Evolutionary conservation across 1,140 invertebrate genomes (phyloP), one percentile per base, ranked within the genome.

Genomic region (Pogonomyrmex barbatus): DNA sequence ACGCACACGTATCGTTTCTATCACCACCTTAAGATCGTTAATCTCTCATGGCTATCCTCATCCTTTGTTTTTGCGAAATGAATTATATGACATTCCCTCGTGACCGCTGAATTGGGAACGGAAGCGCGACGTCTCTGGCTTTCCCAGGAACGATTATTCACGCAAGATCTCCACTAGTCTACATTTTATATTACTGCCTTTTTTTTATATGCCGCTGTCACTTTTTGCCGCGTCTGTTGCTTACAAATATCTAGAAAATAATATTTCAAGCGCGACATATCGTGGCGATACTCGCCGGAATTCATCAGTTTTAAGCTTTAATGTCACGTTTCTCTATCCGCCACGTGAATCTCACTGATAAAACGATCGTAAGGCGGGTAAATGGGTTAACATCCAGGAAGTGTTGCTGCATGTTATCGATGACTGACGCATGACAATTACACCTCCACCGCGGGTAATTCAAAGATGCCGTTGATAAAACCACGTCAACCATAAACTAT

Each of bases 381-480:
- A 92, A 93, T 93, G 87, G 92, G 91, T 92, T 92, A 92, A 87
- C 60, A 84, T 90, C 82, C 88, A 91, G 90, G 91, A 92, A 93
- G 76, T 68, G 71, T 88, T 68, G 91, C 90, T 87, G 87, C 68
- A 45, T 36, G 33, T 24, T 86, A 85, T 75, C 68, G 89, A 91
- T 90, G 90, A 79, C 47, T 30, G 33, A 24, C 30, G 45, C 87
- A 88, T 76, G 87, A 91, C 87, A 87, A 87, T 91, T 85, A 79
- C 81, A 85, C 83, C 56, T 85, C 52, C 63, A 39, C 9, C 52
- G 86, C 79, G 73, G 83, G 84, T 90, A 87, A 88, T 65, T 85
- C 65, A 33, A 82, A 86, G 83, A 90, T 88, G 62, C 9, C 82
- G 33, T 50, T 54, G 84, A 90, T 90, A 90, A 91, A 71, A 14